Evolutionary conservation across 2,888 invertebrate species (phyloP).

Genomic region (Epirrhoe alternata): DNA sequence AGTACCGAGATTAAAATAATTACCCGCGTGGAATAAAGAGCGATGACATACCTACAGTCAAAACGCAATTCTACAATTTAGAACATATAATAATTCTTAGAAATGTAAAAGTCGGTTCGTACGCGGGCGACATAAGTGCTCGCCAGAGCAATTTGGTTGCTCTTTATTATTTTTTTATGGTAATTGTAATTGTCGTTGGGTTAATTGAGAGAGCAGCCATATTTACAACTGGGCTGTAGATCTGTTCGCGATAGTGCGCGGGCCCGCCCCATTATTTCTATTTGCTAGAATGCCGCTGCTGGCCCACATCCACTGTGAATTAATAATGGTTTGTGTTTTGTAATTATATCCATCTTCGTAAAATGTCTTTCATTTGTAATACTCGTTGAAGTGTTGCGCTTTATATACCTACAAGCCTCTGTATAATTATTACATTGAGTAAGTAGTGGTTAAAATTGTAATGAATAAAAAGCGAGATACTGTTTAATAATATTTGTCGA

Average conservation of each 20-base stretch:
- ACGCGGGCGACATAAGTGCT: slow-evolving; percentile 56
- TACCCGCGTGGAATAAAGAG: slow-evolving; percentile 33
- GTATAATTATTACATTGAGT: not conserved
- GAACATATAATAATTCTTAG: slow-evolving; percentile 58
- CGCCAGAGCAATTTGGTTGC: slow-evolving; percentile 66
- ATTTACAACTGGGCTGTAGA: slow-evolving; percentile 68
- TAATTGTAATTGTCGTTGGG: slow-evolving; percentile 76
- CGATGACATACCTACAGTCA: slow-evolving; percentile 35
- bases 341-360: slow-evolving; percentile 46
- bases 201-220: slow-evolving; percentile 76
- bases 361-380: slow-evolving; percentile 34
- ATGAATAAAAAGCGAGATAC: not conserved
- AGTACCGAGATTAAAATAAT: slow-evolving; percentile 29
- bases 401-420: not conserved
- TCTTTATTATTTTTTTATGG: slow-evolving; percentile 80
- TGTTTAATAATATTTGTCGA: slow-evolving; percentile 5
- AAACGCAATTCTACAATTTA: slow-evolving; percentile 54
- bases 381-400: slow-evolving; percentile 6
- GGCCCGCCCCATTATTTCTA: slow-evolving; percentile 69
- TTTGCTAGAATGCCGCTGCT: slow-evolving; percentile 62
- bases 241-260: slow-evolving; percentile 62
- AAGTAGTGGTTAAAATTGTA: not conserved
- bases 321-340: slow-evolving; percentile 48
- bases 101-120: slow-evolving; percentile 51
- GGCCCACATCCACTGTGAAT: slow-evolving; percentile 48